phyloP scores from a whole-genome alignment of 2,113 vertebrate genomes.

The Ellobius talpinus region DNA sequence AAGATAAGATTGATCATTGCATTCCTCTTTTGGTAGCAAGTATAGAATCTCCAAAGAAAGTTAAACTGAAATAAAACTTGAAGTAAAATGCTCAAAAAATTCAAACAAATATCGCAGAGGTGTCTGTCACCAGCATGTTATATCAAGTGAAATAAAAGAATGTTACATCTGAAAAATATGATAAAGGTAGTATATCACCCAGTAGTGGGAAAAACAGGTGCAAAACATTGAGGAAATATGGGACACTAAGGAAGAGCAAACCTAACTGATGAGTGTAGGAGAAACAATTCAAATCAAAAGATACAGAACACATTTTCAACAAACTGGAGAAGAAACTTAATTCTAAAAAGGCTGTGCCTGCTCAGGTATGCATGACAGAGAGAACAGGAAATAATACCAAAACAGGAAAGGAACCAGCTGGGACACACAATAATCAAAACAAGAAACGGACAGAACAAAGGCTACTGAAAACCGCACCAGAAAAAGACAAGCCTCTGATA shows the following conservation, averaged over 20 bases:
- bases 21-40: background rate
- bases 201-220: background rate
- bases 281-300: background rate
- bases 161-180: background rate
- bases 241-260: background rate
- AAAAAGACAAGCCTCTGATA: no score
- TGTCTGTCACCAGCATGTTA: background rate
- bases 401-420: background rate
- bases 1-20: background rate
- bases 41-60: background rate
- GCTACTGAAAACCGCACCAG: no score
- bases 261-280: background rate
- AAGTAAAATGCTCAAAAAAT: background rate
- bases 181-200: background rate
- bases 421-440: background rate
- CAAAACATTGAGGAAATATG: background rate
- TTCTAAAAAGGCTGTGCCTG: background rate
- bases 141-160: background rate
- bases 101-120: background rate
- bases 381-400: background rate
- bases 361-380: background rate
- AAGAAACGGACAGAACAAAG: background rate
- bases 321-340: background rate
- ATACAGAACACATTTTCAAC: background rate
- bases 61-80: background rate